These are phyloP conservation scores for Sitta europaea DNA, from an alignment of 2,113 vertebrate genomes.

Conservation along the genomic window DNA sequence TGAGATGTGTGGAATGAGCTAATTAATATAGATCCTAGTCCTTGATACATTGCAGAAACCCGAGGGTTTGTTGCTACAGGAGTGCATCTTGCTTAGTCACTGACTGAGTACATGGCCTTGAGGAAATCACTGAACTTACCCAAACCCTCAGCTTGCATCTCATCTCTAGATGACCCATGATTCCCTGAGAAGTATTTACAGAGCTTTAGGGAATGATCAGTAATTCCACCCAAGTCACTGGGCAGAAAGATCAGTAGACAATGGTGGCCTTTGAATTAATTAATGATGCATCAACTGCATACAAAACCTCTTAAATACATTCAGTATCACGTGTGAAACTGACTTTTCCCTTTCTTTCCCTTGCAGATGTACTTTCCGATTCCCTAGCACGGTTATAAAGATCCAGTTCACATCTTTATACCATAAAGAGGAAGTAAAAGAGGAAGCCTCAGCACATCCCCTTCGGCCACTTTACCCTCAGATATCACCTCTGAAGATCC, in stretches of 20 bases:
- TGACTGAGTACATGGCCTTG: neutral
- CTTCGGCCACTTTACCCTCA: constrained; percentile 87
- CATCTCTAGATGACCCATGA: neutral
- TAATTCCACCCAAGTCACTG: neutral
- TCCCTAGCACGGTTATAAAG: constrained; percentile 96
- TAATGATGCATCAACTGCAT: neutral
- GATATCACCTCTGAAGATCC: constrained; percentile 95
- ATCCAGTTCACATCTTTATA: constrained; percentile 92
- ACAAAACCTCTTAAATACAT: neutral
- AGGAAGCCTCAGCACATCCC: constrained; percentile 81
- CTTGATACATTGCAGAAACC: neutral
- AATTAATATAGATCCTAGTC: neutral
- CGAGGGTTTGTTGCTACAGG: neutral
- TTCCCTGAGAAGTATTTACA: neutral
- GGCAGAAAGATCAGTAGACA: neutral
- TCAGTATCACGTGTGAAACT: neutral
- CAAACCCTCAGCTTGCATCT: neutral
- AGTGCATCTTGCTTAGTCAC: neutral
- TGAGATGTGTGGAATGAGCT: neutral
- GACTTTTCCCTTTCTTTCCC: neutral
- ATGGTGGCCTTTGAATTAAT: neutral
- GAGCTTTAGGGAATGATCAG: neutral
- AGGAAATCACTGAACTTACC: neutral
- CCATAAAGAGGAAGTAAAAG: constrained; percentile 78
- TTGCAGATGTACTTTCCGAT: constrained; percentile 91